Base-by-base conservation (phyloP, 1,140 invertebrate genomes). In the Apis dorsata region DNA sequence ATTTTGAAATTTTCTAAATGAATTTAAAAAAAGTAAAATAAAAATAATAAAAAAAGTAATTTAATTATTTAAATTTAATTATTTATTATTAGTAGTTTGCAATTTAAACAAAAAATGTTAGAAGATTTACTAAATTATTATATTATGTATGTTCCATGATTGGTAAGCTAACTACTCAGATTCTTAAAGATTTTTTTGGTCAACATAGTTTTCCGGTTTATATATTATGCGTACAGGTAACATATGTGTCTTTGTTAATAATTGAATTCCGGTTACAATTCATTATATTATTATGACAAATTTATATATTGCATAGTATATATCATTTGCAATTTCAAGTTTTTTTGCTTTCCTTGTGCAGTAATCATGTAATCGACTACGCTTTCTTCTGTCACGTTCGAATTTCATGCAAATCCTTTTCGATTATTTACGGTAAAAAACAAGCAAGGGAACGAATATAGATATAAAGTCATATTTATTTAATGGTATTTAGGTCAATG, bases 401-500 rank as follows among this genome's bases (percentile, higher is more conserved):
- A 60, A 15, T 74, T 49, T 71, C 24, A 28, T 55, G 8, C 13
- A 51, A 51, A 34, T 60, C 12, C 57, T 49, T 15, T 11, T 15
- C 17, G 15, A 12, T 51, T 4, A 8, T 68, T 72, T 24, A 51
- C 73, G 24, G 1, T 44, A 24, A 3, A 66, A 87, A 76, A 13
- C 49, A 82, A 70, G 74, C 79, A 81, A 86, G 86, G 84, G 88
- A 90, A 86, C 72, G 88, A 71, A 88, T 70, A 73, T 34, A 60
- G 34, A 44, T 44, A 44, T 44, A 44, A 44, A 44, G 34, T 44
- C 34, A 44, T 34, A 34, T 7, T 44, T n/a, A 63, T 79, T 11
- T 74, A 21, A 17, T 60, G 81, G 85, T 88, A 93, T 92, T 87
- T 84, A 71, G 92, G 92, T 92, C 92, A 93, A 92, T 92, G 92